Evolutionary conservation across 2,888 invertebrate species (phyloP), one percentile per base, ranked within the genome.

Genomic region (Hirtodrosophila cameraria): DNA sequence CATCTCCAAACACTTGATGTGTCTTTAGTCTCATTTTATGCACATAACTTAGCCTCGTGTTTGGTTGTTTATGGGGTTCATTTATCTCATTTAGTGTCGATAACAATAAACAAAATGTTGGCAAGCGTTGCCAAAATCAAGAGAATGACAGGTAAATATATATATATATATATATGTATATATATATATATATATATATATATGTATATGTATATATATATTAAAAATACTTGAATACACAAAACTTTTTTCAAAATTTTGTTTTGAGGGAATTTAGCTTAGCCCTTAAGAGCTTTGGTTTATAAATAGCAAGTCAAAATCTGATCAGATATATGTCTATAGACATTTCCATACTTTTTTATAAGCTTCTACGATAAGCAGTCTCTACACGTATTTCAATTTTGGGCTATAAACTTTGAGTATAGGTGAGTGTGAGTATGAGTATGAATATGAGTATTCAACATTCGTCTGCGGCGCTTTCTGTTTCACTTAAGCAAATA

Each of bases 401-500:
- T 31, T 8, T 31, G 16, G n/a, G 16, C 8, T 35, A 36, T 36
- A 25, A 41, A 38, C 36, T 28, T 27, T 27, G 27, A 23, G 8
- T 35, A 15, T 12, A 18, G 13, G 7, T 13, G 11, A 3, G 31
- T 28, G 5, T 39, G 9, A 15, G 5, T 13, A 54, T 16, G 7
- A 39, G 2, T 16, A 4, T 39, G 12, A 12, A n/a, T 25, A 2
- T 1, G 8, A 31, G 52, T 46, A 18, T 38, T 38, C 23, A 31
- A 48, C 42, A 18, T 38, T 38, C 23, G 13, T 25, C 27, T 53
- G 61, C 73, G 81, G 28, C 59, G 74, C 86, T 82, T 80, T 83
- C 84, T 64, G 83, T 86, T 83, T 86, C 80, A 67, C 62, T 75
- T 75, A 80, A 76, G 46, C 49, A 86, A 86, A 80, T 80, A 80